phyloP scores from a whole-genome alignment of 2,888 invertebrate species.

The Empis stercorea region DNA sequence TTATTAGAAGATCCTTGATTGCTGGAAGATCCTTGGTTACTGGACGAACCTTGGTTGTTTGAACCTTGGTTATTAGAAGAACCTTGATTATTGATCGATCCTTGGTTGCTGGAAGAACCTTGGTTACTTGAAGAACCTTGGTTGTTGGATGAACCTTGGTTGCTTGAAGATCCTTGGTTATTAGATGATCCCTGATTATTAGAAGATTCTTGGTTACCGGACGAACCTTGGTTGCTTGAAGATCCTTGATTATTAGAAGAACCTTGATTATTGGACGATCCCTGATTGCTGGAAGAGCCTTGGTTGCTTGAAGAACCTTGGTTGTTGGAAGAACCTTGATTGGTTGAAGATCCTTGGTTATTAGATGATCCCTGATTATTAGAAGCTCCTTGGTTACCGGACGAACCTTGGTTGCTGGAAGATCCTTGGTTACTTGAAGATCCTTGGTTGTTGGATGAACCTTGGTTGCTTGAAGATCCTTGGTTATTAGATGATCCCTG shows the following conservation, averaged over 20 bases:
- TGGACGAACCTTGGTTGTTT: constrained; percentile 11
- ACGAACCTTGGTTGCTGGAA: constrained; percentile 6
- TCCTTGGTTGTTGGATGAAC: constrained; percentile 4
- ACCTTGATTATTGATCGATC: constrained; percentile 8
- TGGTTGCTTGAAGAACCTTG: constrained; percentile 12
- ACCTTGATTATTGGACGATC: constrained; percentile 10
- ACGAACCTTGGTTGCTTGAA: constrained; percentile 13
- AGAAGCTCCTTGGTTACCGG: constrained; percentile 7
- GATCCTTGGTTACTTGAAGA: constrained; percentile 7
- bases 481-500: constrained; percentile 8
- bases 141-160: constrained; percentile 8
- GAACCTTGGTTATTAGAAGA: constrained; percentile 6
- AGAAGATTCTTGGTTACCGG: constrained; percentile 11
- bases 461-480: constrained; percentile 11
- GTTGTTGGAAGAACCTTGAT: constrained; percentile 12
- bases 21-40: constrained; percentile 7
- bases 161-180: constrained; percentile 9
- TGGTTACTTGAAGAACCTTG: constrained; percentile 11
- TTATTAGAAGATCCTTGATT: constrained; percentile 7
- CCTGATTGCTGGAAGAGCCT: constrained; percentile 9
- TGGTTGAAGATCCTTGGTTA: constrained; percentile 7
- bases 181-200: constrained; percentile 6
- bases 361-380: constrained; percentile 9
- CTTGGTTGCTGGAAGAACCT: constrained; percentile 12
- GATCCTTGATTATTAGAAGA: constrained; percentile 8